Conservation (phyloP, 2,888 invertebrate species). For the Dryomyza anilis region DNA sequence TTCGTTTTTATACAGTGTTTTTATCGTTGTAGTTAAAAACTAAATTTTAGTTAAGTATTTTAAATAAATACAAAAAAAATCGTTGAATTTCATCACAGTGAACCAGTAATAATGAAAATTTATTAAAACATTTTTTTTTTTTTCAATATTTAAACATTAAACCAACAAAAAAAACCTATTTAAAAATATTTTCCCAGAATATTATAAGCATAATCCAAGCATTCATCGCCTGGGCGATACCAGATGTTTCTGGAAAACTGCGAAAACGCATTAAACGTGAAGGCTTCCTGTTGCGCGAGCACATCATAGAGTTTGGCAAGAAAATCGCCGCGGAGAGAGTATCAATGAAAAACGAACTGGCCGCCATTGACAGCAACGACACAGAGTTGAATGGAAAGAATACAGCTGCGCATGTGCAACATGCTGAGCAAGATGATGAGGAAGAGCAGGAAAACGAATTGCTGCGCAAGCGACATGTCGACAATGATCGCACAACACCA, state of each 20-base stretch:
- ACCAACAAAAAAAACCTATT: not conserved
- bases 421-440: constrained; percentile 26
- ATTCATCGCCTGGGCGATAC: constrained; percentile 76
- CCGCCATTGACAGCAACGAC: constrained; percentile 8
- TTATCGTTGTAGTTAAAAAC: no score
- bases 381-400: not conserved
- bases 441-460: constrained; percentile 31
- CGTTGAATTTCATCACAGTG: no score
- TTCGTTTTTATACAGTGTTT: no score
- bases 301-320: constrained; percentile 74
- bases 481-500: constrained; percentile 45
- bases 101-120: no score
- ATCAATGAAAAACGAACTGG: constrained; percentile 28
- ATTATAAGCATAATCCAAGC: constrained; percentile 75
- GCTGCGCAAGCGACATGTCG: constrained; percentile 32
- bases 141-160: no score
- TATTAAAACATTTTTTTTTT: no score
- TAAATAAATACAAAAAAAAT: no score
- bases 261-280: constrained; percentile 74
- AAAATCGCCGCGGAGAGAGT: constrained; percentile 41
- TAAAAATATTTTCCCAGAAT: constrained; percentile 69
- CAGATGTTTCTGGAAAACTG: constrained; percentile 75
- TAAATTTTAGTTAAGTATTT: no score
- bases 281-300: constrained; percentile 73
- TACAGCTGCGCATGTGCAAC: constrained; percentile 17